A percentile compares a stretch with the other conserved stretches of the same genome.
Conservation (phyloP, 2,888 invertebrate genomes). For the Podabrus alpinus region DNA sequence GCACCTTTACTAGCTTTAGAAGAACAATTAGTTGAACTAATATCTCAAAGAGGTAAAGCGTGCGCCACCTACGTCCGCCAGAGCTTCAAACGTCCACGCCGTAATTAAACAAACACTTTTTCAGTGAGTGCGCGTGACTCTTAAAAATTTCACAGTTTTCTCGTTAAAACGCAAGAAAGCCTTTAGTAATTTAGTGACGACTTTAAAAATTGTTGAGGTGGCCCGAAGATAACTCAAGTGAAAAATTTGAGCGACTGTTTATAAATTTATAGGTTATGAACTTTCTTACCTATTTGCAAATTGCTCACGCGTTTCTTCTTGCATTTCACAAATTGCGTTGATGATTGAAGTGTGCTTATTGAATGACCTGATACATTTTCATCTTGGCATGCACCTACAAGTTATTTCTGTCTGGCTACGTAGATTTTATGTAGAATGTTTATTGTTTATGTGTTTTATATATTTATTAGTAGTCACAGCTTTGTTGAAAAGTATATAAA, state of each 20-base stretch:
- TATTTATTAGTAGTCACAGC: conserved; percentile 5
- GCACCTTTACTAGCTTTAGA: conserved; percentile 59
- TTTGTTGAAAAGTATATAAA: background rate
- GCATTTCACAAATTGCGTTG: conserved; percentile 38
- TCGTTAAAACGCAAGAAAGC: conserved; percentile 14
- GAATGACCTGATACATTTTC: conserved; percentile 31
- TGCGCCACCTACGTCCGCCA: conserved; percentile 71
- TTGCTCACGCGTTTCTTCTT: conserved; percentile 42
- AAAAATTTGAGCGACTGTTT: conserved; percentile 37
- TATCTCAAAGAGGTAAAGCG: conserved; percentile 63
- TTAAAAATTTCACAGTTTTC: conserved; percentile 24
- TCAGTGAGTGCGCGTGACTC: conserved; percentile 29
- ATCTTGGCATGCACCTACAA: conserved; percentile 46
- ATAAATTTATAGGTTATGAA: conserved; percentile 30
- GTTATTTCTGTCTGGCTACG: conserved; percentile 42
- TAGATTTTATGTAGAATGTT: conserved; percentile 42
- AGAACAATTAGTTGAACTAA: conserved; percentile 65
- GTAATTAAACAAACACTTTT: conserved; percentile 35
- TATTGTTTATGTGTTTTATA: conserved; percentile 40
- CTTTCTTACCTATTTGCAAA: conserved; percentile 41
- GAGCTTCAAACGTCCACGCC: conserved; percentile 61
- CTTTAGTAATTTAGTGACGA: conserved; percentile 34
- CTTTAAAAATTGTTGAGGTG: conserved; percentile 39
- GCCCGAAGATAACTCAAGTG: conserved; percentile 44
- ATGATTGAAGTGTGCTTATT: conserved; percentile 41